These are phyloP conservation scores for Ceratotherium simum DNA, from an alignment of 2,113 vertebrate species.

Conservation along the genomic window DNA sequence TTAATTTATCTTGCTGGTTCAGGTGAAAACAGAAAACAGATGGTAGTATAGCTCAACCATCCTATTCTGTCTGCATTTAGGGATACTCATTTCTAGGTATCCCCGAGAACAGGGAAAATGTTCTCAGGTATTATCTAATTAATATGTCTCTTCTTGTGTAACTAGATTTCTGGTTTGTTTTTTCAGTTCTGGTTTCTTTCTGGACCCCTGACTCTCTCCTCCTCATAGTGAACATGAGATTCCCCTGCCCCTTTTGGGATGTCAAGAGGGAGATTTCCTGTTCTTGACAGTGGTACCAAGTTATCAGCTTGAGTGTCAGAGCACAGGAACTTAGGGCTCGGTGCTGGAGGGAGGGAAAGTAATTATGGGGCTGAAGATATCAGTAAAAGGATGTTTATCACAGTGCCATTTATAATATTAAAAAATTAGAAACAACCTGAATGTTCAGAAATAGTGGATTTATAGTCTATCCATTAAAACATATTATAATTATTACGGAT, in stretches of 20 bases:
- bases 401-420: neutral
- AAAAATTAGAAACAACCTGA: constrained; percentile 1
- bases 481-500: neutral
- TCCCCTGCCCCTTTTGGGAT: neutral
- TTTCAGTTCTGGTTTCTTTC: neutral
- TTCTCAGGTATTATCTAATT: neutral
- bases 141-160: neutral
- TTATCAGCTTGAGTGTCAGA: neutral
- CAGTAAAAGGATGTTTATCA: neutral
- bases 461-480: neutral
- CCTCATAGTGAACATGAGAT: neutral
- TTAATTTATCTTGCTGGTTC: neutral
- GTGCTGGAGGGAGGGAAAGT: neutral
- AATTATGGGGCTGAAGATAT: neutral
- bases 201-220: neutral
- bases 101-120: neutral
- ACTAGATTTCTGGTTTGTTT: neutral
- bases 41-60: neutral
- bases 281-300: neutral
- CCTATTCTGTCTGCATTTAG: neutral
- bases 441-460: neutral
- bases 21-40: constrained; percentile 19
- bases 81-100: neutral
- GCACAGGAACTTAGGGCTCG: neutral
- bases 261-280: neutral